Percentiles rank a stretch among this genome's conserved stretches.
phyloP scores from a whole-genome alignment of 1,140 invertebrate genomes.

The Carposina sasakii region DNA sequence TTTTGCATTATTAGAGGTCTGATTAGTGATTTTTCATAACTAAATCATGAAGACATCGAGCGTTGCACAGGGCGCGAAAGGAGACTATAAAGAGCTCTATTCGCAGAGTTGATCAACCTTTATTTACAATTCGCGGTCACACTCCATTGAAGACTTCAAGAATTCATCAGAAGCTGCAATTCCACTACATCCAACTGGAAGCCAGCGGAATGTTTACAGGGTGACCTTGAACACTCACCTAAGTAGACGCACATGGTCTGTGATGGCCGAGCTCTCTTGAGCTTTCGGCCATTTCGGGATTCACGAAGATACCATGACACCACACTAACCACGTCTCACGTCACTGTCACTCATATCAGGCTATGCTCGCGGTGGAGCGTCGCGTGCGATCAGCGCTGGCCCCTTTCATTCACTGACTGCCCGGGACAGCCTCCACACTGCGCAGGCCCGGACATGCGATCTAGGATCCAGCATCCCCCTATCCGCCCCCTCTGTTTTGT shows the following conservation, averaged over 20 bases:
- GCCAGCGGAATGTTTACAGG: slow-evolving; percentile 35
- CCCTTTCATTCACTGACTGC: slow-evolving; percentile 51
- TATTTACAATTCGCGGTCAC: no score
- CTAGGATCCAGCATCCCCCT: neutral
- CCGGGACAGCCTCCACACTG: slow-evolving; percentile 28
- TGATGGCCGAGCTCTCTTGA: slow-evolving; percentile 42
- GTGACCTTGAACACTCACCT: slow-evolving; percentile 53
- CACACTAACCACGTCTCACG: slow-evolving; percentile 32
- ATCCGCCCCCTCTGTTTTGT: slow-evolving; percentile 37
- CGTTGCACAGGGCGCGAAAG: no score
- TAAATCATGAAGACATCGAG: no score
- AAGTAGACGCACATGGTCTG: slow-evolving; percentile 46
- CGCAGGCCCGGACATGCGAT: slow-evolving; percentile 39
- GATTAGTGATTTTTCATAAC: no score
- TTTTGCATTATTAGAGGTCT: no score
- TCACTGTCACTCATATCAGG: slow-evolving; percentile 38
- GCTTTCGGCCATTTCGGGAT: slow-evolving; percentile 46
- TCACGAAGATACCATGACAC: slow-evolving; percentile 40
- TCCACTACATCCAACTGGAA: no score
- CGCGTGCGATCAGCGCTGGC: slow-evolving; percentile 28
- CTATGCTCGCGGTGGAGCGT: slow-evolving; percentile 14
- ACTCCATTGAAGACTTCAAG: no score
- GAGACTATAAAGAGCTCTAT: no score
- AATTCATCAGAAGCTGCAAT: no score
- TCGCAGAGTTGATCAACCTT: no score